Base-by-base conservation (phyloP, 1,140 invertebrate genomes). In the Drosophila triauraria region DNA sequence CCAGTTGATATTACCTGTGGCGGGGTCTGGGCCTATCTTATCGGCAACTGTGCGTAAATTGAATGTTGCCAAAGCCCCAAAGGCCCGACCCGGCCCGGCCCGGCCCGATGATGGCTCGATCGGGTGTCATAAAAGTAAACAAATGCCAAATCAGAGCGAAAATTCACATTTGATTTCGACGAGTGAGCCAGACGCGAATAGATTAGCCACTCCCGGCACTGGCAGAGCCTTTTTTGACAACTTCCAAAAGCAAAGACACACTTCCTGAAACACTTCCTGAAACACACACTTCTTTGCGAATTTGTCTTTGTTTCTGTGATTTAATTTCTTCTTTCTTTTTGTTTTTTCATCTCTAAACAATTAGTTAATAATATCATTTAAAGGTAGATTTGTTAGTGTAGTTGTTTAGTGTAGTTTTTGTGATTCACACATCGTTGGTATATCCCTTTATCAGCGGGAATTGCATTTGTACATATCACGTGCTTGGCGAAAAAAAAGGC, bases 1-100 rank as follows among this genome's bases (percentile, higher is more conserved):
- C 64, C 54, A 58, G 65, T 71, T 71, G 71, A 74, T 75, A 72
- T 71, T 72, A 50, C 32, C 69, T 62, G 56, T 48, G 75, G 53
- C 15, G 56, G 25, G 27, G 27, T 25, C 61, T 43, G 12, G 43
- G 35, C 10, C 78, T 83, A 83, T 83, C 80, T 83, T 83, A 83
- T 83, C 80, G 46, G 15, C n/a, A 70, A 75, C 47, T 59, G 80
- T 68, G 80, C 75, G 75, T 78, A 83, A 83, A 83, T 83, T 83
- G 80, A 83, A 75, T 83, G 80, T 83, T 67, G 80, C 69, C 80
- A 83, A 83, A 82, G 80, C 75, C 71, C 32, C 40, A 35, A 35
- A 65, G 71, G 40, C 35, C 35, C 59, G 30, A 17, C 61, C 35
- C 51, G 30, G 42, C 9, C 35, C 59, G 30, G 27, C 61, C 35